Percentiles rank a stretch among this genome's conserved stretches.
Conservation (phyloP, 2,797 vertebrate genomes). For the Sciurus vulgaris region DNA sequence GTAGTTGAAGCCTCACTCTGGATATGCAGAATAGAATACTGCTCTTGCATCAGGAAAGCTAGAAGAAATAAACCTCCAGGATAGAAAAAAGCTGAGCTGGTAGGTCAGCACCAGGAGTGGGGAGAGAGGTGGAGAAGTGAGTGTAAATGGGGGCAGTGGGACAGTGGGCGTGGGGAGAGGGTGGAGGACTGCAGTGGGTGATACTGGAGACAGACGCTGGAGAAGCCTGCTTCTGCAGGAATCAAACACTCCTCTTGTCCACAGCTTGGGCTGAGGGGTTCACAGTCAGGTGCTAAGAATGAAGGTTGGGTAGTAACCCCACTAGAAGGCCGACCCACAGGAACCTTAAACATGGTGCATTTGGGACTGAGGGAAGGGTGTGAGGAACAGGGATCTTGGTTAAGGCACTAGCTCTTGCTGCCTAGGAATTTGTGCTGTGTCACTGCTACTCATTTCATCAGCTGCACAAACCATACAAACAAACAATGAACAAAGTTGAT, state of each 20-base stretch:
- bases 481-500: neutral
- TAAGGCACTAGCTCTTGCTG: neutral
- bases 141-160: neutral
- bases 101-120: neutral
- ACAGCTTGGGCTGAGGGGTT: neutral
- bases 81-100: neutral
- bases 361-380: neutral
- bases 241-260: neutral
- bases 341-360: neutral
- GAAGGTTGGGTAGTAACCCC: neutral
- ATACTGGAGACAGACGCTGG: neutral
- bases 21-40: neutral
- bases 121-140: neutral
- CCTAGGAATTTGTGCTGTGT: neutral
- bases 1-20: neutral
- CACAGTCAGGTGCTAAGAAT: neutral
- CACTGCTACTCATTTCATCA: neutral
- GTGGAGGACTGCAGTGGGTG: neutral
- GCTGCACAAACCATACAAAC: neutral
- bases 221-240: neutral
- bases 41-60: neutral
- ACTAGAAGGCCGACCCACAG: neutral
- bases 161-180: no score
- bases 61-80: neutral
- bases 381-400: neutral